Base-by-base conservation (phyloP, 1,140 invertebrate species). In the Antheraea pernyi region DNA sequence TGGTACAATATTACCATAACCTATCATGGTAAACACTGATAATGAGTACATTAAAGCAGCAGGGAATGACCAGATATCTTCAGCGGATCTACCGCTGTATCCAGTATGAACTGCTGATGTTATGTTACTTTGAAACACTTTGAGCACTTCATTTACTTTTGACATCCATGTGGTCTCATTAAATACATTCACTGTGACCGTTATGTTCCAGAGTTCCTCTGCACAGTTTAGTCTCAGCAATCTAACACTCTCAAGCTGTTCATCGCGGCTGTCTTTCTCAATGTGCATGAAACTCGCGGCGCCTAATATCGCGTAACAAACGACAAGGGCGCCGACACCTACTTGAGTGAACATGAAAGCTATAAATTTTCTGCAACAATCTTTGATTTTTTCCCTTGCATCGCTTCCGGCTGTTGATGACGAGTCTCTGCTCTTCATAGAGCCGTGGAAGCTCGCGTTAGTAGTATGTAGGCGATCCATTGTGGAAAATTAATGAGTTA, bases 281-380 rank as follows among this genome's bases (percentile, higher is more conserved):
- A 99, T 96, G 61, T 95, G 93, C 82, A 95, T 96, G 86, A 99
- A 99, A 46, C 97, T 95, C 30, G 98, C 96, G 0, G 98, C 98
- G 0, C 99, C 99, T 10, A 99, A 94, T 61, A 99, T 96, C 2
- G 98, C 97, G 86, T 99, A 99, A 59, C 97, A 95, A 0, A 99
- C 97, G 16, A 99, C 98, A 6, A 99, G 92, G 0, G 97, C 97
- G 59, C 98, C 98, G 7, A 99, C 97, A 62, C 99, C 99, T 61
- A 99, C 97, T 93, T 97, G 97, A 3, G 97, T 98, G 90, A 97
- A 98, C 97, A 98, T 98, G 78, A 98, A 98, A 0, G 97, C 96
- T 39, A 97, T 95, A 71, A 97, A 93, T 83, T 97, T 97, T 30
- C 97, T 93, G 74, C 96, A 96, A 80, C 96, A 98, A 75, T 97